These are phyloP conservation scores for Latrodectus hesperus DNA, from an alignment of 2,888 invertebrate genomes.

Conservation along the genomic window DNA sequence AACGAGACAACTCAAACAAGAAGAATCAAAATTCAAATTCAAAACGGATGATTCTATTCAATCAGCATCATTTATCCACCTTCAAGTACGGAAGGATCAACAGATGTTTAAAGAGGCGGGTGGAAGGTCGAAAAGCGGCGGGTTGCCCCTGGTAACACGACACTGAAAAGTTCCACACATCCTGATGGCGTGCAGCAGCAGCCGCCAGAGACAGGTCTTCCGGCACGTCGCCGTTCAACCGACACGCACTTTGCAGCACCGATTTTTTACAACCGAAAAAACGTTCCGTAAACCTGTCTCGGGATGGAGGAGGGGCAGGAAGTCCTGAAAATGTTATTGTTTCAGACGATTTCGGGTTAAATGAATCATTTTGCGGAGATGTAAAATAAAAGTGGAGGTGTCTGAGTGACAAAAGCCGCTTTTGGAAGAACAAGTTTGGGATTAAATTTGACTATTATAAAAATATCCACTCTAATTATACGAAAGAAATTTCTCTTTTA, in stretches of 20 bases:
- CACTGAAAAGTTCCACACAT: constrained; percentile 13
- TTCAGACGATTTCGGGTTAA: constrained; percentile 12
- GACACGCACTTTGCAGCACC: constrained; percentile 13
- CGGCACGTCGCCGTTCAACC: constrained; percentile 26
- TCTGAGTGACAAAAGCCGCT: neutral
- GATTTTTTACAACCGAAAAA: neutral
- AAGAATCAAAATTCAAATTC: no score
- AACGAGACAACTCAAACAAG: no score
- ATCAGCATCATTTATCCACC: neutral
- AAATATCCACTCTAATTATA: no score
- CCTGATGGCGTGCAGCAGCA: neutral
- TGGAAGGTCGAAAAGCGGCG: constrained; percentile 17
- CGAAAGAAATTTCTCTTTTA: no score
- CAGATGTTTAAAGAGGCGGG: constrained; percentile 5
- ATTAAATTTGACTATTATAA: no score
- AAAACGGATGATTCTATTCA: neutral
- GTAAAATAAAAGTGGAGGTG: neutral
- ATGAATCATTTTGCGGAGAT: no score
- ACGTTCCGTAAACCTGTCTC: neutral
- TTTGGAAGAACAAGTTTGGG: no score
- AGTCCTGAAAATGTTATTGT: constrained; percentile 52
- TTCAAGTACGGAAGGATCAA: neutral
- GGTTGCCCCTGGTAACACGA: constrained; percentile 36
- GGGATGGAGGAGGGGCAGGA: constrained; percentile 10
- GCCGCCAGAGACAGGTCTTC: neutral